A percentile compares a stretch with the other conserved stretches of the same genome.
Conservation (phyloP, 2,113 vertebrate genomes). For the Oceanites oceanicus region DNA sequence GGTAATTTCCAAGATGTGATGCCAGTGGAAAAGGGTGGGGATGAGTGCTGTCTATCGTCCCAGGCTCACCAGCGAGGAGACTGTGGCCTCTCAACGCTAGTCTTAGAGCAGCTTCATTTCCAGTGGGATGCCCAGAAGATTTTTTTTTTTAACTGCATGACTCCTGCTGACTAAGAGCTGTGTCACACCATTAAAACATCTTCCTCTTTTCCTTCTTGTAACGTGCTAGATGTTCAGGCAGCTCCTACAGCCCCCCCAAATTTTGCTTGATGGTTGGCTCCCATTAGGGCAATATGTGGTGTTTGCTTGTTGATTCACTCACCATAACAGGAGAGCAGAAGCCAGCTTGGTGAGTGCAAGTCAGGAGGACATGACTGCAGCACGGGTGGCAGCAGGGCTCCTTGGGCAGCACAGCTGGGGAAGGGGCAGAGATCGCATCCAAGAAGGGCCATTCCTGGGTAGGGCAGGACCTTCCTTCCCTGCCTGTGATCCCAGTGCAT, state of each 20-base stretch:
- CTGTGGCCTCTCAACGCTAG: neutral
- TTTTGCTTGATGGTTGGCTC: neutral
- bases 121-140: neutral
- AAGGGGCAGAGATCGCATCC: neutral
- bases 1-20: neutral
- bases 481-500: neutral
- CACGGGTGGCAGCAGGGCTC: neutral
- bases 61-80: neutral
- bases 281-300: neutral
- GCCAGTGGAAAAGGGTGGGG: neutral
- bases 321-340: neutral
- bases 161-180: conserved; percentile 29
- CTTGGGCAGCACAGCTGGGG: neutral
- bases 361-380: neutral
- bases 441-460: neutral
- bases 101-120: neutral
- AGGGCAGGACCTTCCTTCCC: neutral
- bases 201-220: conserved; percentile 19
- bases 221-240: neutral
- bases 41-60: neutral
- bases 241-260: neutral
- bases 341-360: neutral
- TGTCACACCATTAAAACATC: conserved; percentile 19
- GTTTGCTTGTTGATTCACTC: neutral
- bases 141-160: neutral